Percentiles rank a stretch among this genome's conserved stretches.
Conservation (phyloP, 2,888 invertebrate genomes). For the Watsonalla cultraria region DNA sequence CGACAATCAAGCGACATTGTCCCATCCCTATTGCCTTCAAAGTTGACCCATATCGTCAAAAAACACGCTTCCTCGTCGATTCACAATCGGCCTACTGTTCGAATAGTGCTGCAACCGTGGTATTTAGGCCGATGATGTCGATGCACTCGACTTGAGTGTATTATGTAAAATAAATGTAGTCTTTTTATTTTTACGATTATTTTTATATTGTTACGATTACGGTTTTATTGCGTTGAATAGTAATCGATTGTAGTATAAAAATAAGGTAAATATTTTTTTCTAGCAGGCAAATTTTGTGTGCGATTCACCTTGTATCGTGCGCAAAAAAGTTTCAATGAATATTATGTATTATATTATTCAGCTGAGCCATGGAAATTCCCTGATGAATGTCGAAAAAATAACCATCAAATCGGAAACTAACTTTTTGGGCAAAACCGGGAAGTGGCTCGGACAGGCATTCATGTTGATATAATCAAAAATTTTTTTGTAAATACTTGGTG, state of each 20-base stretch:
- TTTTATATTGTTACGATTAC: background rate
- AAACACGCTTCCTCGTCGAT: conserved; percentile 60
- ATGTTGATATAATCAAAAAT: too few relatives aligned
- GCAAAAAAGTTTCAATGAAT: too few relatives aligned
- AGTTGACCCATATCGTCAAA: conserved; percentile 64
- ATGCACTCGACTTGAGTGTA: conserved; percentile 18
- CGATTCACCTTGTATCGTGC: too few relatives aligned
- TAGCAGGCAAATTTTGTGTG: too few relatives aligned
- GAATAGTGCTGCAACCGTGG: conserved; percentile 38
- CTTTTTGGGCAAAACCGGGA: too few relatives aligned
- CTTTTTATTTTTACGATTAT: background rate
- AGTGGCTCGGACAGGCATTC: too few relatives aligned
- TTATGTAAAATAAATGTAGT: conserved; percentile 8
- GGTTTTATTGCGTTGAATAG: background rate
- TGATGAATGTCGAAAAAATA: too few relatives aligned
- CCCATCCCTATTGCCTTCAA: conserved; percentile 40
- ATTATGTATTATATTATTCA: too few relatives aligned
- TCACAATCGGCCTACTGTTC: conserved; percentile 61
- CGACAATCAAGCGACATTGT: conserved; percentile 19
- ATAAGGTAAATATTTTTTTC: background rate
- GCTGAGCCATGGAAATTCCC: too few relatives aligned
- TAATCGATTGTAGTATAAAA: background rate
- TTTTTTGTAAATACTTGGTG: too few relatives aligned
- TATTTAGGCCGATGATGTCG: conserved; percentile 60
- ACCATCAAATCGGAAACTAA: too few relatives aligned